Percentiles rank a stretch among this genome's conserved stretches.
Conservation (phyloP, 2,113 vertebrate genomes). For the Psephotus haematonotus region DNA sequence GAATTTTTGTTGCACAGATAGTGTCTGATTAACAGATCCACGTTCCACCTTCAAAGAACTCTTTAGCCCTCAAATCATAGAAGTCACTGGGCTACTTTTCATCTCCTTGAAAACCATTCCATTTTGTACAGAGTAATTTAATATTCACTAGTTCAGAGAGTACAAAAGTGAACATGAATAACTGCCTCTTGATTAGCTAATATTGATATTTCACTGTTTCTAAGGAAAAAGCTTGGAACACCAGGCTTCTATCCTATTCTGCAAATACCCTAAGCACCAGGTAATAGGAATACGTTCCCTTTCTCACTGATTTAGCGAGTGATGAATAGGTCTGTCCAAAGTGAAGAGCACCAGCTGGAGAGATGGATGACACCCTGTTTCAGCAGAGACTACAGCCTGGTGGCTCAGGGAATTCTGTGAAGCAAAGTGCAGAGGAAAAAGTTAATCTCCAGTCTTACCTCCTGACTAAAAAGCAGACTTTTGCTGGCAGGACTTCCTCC, state of each 20-base stretch:
- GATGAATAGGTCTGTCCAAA: not conserved
- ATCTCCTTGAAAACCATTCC: not conserved
- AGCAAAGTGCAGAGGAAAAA: not conserved
- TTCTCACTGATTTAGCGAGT: not conserved
- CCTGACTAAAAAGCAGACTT: not conserved
- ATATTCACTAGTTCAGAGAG: not conserved
- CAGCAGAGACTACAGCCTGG: not conserved
- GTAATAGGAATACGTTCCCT: not conserved
- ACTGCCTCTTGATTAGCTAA: not conserved
- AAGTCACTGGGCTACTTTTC: not conserved
- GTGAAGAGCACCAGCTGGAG: not conserved
- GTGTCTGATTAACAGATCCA: not conserved
- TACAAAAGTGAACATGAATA: not conserved
- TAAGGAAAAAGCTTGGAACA: not conserved
- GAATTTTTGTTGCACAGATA: not conserved
- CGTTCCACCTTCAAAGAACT: not conserved
- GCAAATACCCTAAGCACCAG: not conserved
- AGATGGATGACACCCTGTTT: not conserved
- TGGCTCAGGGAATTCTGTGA: not conserved
- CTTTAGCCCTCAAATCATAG: not conserved
- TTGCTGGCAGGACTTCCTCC: not conserved
- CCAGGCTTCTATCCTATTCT: not conserved
- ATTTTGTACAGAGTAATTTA: not conserved
- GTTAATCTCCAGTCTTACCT: not conserved
- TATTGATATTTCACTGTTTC: not conserved